Percentiles rank a stretch among this genome's conserved stretches.
These are phyloP conservation scores for Xestoiulus laeticollis DNA, from an alignment of 2,888 invertebrate genomes.

Conservation along the genomic window DNA sequence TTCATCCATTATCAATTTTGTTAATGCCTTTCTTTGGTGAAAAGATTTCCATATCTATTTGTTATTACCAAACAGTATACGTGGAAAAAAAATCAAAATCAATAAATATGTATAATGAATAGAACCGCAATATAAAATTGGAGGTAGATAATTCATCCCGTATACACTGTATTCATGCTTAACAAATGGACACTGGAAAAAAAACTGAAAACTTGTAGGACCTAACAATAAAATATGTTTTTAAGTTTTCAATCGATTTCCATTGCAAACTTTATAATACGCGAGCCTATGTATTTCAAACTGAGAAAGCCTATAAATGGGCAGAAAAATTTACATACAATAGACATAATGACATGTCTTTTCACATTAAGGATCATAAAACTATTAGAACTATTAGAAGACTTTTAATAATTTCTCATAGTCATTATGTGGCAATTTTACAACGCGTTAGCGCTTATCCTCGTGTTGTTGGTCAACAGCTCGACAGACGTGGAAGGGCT, in stretches of 20 bases:
- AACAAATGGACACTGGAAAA: background rate
- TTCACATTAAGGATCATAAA: no score
- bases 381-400: background rate
- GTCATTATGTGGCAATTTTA: background rate
- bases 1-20: background rate
- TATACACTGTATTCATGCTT: background rate
- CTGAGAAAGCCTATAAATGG: background rate
- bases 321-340: background rate
- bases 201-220: background rate
- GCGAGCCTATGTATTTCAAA: background rate
- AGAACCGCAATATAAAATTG: background rate
- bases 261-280: background rate
- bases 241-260: background rate
- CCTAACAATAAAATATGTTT: background rate
- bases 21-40: background rate
- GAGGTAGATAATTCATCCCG: background rate
- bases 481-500: background rate
- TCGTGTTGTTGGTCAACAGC: background rate
- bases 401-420: background rate
- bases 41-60: background rate
- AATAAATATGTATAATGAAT: background rate
- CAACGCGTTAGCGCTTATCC: background rate
- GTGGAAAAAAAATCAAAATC: background rate
- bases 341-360: background rate
- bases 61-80: background rate